A percentile compares a stretch with the other conserved stretches of the same genome.
Conservation (phyloP, 2,888 invertebrate species). For the Mellilla xanthometata region DNA sequence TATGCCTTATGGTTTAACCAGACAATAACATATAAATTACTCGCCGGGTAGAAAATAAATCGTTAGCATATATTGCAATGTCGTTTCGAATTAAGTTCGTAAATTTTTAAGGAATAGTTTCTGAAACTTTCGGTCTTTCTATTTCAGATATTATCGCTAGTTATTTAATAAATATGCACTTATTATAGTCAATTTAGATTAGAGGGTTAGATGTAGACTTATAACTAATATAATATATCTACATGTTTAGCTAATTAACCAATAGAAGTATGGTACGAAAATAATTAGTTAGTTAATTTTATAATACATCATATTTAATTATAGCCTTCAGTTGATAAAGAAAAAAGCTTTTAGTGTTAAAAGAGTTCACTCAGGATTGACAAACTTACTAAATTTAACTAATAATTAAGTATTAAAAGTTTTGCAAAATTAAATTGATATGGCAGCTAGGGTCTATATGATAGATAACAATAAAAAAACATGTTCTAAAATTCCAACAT, state of each 20-base stretch:
- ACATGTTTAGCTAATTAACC: slow-evolving; percentile 9
- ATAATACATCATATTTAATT: slow-evolving; percentile 19
- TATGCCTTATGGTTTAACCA: neutral
- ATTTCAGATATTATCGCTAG: neutral
- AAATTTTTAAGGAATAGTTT: neutral
- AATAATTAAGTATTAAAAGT: slow-evolving; percentile 17
- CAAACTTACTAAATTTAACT: slow-evolving; percentile 19
- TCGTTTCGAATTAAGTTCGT: neutral
- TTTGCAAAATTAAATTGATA: slow-evolving; percentile 49
- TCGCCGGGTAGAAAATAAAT: no score
- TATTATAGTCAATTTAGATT: slow-evolving; percentile 10
- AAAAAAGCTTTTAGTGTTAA: neutral
- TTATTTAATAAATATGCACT: slow-evolving; percentile 14
- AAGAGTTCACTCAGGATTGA: neutral
- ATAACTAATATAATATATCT: slow-evolving; percentile 22
- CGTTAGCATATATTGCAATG: no score
- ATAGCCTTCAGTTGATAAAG: slow-evolving; percentile 15
- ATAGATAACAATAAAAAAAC: slow-evolving; percentile 40
- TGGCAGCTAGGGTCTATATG: slow-evolving; percentile 63
- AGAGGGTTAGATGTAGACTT: slow-evolving; percentile 17
- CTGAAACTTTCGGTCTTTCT: no score
- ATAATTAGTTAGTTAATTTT: slow-evolving; percentile 2
- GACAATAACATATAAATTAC: no score
- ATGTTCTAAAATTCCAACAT: slow-evolving; percentile 3
- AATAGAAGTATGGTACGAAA: slow-evolving; percentile 16